These are phyloP conservation scores for Spheniscus mendiculus DNA, from an alignment of 2,113 vertebrate genomes.

Conservation along the genomic window DNA sequence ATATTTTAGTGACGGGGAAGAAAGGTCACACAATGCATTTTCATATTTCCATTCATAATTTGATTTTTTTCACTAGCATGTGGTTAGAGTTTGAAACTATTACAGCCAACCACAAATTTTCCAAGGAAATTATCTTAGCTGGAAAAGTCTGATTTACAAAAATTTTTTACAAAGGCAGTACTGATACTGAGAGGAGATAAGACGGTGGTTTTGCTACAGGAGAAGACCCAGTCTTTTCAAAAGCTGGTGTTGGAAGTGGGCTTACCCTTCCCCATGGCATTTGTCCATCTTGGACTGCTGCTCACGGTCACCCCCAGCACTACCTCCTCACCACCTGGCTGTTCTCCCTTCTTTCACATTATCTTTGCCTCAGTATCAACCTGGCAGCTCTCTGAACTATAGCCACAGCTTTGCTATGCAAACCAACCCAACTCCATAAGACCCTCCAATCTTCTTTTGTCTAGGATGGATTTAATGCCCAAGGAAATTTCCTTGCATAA, in stretches of 20 bases:
- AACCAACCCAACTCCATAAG: neutral
- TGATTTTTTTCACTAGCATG: neutral
- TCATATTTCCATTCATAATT: neutral
- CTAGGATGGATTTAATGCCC: neutral
- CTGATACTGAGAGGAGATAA: neutral
- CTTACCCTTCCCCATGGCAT: neutral
- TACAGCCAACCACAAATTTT: neutral
- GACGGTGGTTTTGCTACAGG: neutral
- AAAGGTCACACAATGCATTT: neutral
- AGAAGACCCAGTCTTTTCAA: neutral
- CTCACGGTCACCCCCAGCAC: neutral
- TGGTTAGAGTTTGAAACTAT: neutral
- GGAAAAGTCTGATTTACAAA: neutral
- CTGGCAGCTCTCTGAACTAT: neutral
- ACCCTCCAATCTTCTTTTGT: neutral
- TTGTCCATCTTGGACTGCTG: neutral
- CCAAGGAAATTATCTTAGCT: neutral
- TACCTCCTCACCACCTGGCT: fast-evolving
- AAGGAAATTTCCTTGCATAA: neutral
- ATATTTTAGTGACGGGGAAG: neutral
- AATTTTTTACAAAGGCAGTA: neutral
- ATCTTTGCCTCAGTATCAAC: neutral
- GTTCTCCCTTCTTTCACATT: neutral
- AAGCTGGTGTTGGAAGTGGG: neutral
- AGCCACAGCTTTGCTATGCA: neutral